Percentiles rank a stretch among this genome's conserved stretches.
These are phyloP conservation scores for Alouatta caraya DNA, from an alignment of 2,797 vertebrate species.

Conservation along the genomic window DNA sequence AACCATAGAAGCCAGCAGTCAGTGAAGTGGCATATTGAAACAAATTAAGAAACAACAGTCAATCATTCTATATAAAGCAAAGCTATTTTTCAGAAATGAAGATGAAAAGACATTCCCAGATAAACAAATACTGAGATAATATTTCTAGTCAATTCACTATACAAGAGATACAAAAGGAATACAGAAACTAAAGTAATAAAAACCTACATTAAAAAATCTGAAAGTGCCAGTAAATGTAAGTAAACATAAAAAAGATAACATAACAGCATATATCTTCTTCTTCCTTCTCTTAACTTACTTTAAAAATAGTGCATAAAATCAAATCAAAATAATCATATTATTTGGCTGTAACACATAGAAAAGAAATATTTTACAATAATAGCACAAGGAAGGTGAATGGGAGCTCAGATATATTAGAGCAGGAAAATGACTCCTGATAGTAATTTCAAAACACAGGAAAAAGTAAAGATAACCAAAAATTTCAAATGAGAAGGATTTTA, in stretches of 20 bases:
- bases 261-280: not conserved
- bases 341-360: not conserved
- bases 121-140: not conserved
- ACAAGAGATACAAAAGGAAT: not conserved
- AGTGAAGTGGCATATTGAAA: not conserved
- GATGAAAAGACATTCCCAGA: too few relatives aligned
- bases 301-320: not conserved
- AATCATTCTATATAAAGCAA: not conserved
- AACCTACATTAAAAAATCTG: not conserved
- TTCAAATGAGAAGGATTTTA: not conserved
- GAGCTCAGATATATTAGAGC: not conserved
- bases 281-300: not conserved
- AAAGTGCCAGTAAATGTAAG: not conserved
- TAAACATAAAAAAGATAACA: not conserved
- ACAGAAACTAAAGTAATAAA: not conserved
- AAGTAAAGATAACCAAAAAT: not conserved
- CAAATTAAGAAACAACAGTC: not conserved
- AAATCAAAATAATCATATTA: not conserved
- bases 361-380: not conserved
- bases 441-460: not conserved
- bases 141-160: not conserved
- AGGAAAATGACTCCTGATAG: not conserved
- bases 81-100: not conserved
- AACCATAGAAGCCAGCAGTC: not conserved
- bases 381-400: not conserved